Percentiles rank a stretch among this genome's conserved stretches.
These are phyloP conservation scores for Notodonta dromedarius DNA, from an alignment of 2,888 invertebrate genomes.

Conservation along the genomic window DNA sequence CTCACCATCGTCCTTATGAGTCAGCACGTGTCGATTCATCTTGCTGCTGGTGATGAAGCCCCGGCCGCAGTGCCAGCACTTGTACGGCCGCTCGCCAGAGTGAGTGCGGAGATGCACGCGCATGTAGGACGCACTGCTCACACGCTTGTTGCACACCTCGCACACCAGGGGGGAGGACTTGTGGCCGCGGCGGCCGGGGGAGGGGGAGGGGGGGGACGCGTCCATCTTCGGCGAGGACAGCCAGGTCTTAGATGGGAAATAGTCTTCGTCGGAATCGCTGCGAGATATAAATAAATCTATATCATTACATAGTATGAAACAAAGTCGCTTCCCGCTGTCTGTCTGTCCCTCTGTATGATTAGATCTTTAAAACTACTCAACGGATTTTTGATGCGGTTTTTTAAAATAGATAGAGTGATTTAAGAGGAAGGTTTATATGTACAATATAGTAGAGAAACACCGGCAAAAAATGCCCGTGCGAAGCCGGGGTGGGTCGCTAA, in stretches of 20 bases:
- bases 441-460: too few species aligned
- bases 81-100: slow-evolving; percentile 70
- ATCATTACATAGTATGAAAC: too few species aligned
- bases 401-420: too few species aligned
- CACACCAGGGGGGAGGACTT: slow-evolving; percentile 42
- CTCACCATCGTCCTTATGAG: slow-evolving; percentile 60
- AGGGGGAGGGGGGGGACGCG: slow-evolving; percentile 19
- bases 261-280: slow-evolving; percentile 67
- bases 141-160: slow-evolving; percentile 58
- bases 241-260: slow-evolving; percentile 75
- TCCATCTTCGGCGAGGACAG: slow-evolving; percentile 46
- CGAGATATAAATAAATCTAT: not conserved
- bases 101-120: slow-evolving; percentile 71
- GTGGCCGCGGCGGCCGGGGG: slow-evolving; percentile 11
- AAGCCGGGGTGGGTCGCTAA: too few species aligned
- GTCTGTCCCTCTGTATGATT: not conserved
- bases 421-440: too few species aligned
- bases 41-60: slow-evolving; percentile 75
- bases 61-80: slow-evolving; percentile 62
- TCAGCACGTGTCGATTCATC: slow-evolving; percentile 72
- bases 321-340: not conserved
- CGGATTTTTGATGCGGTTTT: too few species aligned
- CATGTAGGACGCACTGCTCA: slow-evolving; percentile 65
- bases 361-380: too few species aligned
- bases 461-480: too few species aligned